These are phyloP conservation scores for Brachyhypopomus occidentalis DNA, from an alignment of 2,113 vertebrate genomes.

Conservation along the genomic window DNA sequence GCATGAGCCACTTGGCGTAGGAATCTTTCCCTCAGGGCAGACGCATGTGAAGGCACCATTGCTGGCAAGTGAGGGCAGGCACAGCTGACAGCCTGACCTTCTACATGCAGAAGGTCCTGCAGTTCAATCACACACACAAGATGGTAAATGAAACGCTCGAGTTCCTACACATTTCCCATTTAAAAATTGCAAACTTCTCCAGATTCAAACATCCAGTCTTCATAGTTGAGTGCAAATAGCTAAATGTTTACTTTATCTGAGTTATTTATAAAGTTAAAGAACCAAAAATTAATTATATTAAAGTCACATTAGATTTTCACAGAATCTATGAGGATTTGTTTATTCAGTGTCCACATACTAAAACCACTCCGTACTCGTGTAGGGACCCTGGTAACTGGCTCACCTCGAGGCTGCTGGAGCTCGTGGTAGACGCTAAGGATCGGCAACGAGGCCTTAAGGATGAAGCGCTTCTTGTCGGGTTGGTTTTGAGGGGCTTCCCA, in stretches of 20 bases:
- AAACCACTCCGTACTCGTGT: not conserved
- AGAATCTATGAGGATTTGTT: too few species aligned
- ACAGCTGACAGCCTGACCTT: slow-evolving; percentile 76
- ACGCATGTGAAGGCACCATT: slow-evolving; percentile 79
- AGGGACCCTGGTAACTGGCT: slow-evolving; percentile 37
- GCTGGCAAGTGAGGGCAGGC: slow-evolving; percentile 79
- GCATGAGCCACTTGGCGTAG: slow-evolving; percentile 77
- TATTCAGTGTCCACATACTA: not conserved
- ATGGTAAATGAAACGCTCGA: not conserved
- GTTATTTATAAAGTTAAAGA: too few species aligned
- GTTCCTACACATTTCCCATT: too few species aligned
- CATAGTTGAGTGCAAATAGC: too few species aligned
- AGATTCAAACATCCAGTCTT: too few species aligned
- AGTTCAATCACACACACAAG: not conserved
- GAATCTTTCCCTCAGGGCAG: slow-evolving; percentile 79
- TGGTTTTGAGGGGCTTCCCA: slow-evolving; percentile 64
- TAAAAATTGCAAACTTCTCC: too few species aligned
- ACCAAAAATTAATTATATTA: too few species aligned
- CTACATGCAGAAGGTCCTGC: slow-evolving; percentile 71
- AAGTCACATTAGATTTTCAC: too few species aligned
- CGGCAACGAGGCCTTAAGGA: slow-evolving; percentile 68
- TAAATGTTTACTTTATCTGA: too few species aligned
- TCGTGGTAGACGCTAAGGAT: slow-evolving; percentile 74
- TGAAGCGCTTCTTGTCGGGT: slow-evolving; percentile 59
- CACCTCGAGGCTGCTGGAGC: slow-evolving; percentile 80